Evolutionary conservation across 2,888 invertebrate species (phyloP).

Genomic region (Drosophila seclusa): DNA sequence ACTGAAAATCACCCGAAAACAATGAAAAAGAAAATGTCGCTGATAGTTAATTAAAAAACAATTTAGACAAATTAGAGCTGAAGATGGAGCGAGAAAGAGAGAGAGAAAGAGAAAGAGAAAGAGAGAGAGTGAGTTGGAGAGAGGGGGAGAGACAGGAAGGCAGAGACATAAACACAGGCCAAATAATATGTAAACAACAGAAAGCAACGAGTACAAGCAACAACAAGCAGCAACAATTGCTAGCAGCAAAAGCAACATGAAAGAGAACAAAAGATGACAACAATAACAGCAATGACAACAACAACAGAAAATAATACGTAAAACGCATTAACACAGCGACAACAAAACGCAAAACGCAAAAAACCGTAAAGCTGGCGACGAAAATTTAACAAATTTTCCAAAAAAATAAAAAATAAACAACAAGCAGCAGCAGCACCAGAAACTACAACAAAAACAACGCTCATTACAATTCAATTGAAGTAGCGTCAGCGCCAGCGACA

Average conservation of each 20-base stretch:
- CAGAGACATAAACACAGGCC: slow-evolving; percentile 26
- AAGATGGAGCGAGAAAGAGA: slow-evolving; percentile 41
- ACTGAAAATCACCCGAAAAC: slow-evolving; percentile 50
- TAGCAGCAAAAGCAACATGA: slow-evolving; percentile 31
- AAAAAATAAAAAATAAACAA: slow-evolving; percentile 36
- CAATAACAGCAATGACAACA: slow-evolving; percentile 19
- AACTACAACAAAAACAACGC: slow-evolving; percentile 32
- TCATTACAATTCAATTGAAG: slow-evolving; percentile 65
- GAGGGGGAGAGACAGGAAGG: slow-evolving; percentile 15
- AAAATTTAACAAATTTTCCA: slow-evolving; percentile 79
- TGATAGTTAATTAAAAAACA: slow-evolving; percentile 81
- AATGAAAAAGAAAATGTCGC: slow-evolving; percentile 71
- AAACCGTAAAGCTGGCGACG: slow-evolving; percentile 76
- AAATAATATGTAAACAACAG: slow-evolving; percentile 32
- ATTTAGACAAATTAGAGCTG: slow-evolving; percentile 80
- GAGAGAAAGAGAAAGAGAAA: slow-evolving; percentile 14
- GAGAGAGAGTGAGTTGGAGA: slow-evolving; percentile 28
- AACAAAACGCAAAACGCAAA: slow-evolving; percentile 60
- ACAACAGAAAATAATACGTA: slow-evolving; percentile 45
- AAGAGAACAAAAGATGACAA: slow-evolving; percentile 34
- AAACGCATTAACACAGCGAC: slow-evolving; percentile 65
- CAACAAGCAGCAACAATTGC: slow-evolving; percentile 6
- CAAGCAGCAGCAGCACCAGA: slow-evolving; percentile 20
- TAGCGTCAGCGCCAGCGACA: slow-evolving; percentile 52
- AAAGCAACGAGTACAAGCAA: slow-evolving; percentile 14